Evolutionary conservation across 1,140 invertebrate genomes (phyloP).

Genomic region (Conopomorpha cramerella): DNA sequence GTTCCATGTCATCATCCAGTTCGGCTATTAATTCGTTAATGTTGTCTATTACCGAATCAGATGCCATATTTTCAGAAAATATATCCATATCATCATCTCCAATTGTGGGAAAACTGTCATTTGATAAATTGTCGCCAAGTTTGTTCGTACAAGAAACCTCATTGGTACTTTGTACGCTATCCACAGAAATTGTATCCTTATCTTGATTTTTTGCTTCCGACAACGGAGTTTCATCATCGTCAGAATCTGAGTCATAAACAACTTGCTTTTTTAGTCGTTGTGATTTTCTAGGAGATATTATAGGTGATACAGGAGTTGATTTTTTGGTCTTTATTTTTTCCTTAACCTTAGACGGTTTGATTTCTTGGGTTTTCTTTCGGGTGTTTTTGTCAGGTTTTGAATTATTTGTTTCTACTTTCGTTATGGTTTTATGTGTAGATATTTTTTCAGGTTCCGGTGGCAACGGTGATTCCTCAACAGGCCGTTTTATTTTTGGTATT

Average conservation of each 20-base stretch:
- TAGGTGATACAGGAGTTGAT: too few species aligned
- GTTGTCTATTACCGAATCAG: conserved; percentile 35
- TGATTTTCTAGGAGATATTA: conserved; percentile 2
- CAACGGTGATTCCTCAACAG: conserved; percentile 9
- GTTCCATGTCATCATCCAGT: conserved; percentile 38
- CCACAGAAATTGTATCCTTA: too few species aligned
- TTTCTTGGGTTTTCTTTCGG: conserved; percentile 8
- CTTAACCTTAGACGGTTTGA: neutral
- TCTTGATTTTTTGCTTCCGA: too few species aligned
- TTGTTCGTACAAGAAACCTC: too few species aligned
- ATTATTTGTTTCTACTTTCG: conserved; percentile 4
- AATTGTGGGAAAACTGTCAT: conserved; percentile 21
- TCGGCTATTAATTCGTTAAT: conserved; percentile 42
- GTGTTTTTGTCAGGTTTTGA: conserved; percentile 22
- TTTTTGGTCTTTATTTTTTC: too few species aligned
- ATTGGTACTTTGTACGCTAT: too few species aligned
- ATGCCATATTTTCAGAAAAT: conserved; percentile 28
- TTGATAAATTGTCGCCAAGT: too few species aligned
- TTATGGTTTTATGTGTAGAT: conserved; percentile 3
- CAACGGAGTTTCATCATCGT: too few species aligned
- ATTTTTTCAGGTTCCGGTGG: conserved; percentile 1
- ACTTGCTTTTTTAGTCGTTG: conserved; percentile 6
- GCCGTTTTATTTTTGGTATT: conserved; percentile 66
- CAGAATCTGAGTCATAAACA: conserved; percentile 11
- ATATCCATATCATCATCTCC: conserved; percentile 28